Evolutionary conservation across 2,888 invertebrate genomes (phyloP), one percentile per base, ranked within the genome.

Genomic region (Azorinus chamasolen): DNA sequence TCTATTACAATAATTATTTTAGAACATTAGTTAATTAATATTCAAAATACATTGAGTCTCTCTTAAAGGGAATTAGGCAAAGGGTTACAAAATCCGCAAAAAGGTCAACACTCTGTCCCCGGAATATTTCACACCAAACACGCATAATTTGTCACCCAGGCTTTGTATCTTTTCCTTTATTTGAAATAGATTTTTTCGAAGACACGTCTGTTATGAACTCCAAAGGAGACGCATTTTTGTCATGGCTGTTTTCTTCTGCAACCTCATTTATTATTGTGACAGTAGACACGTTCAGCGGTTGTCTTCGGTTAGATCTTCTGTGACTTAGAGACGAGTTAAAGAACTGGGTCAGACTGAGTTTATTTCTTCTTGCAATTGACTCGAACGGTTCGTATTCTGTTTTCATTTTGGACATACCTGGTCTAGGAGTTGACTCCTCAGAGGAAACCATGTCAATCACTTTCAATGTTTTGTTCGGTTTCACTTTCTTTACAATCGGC

Each of bases 331-430:
- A 63, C 22, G 63, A 71, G 24, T 71, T 74, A 27, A 85, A 69
- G 53, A 81, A 83, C 18, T 71, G 70, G 8, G 72, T 72, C 25
- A 85, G 46, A 43, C 76, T 84, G 2, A 87, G 76, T 58, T 84
- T 83, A 55, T 89, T 88, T 27, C 88, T 54, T 39, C 74, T 84
- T 14, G 88, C 87, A 41, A 88, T 88, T 24, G 79, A 70, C 59
- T 89, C 88, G 41, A 88, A 85, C 0, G 86, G 83, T 75, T 89
- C 89, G 50, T 87, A 87, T 70, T 87, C 87, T 1, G 87, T 87
- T 65, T 80, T 83, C 75, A 84, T 81, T 18, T 79, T 74, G 5
- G 76, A 68, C 46, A 87, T 69, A 46, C 75, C 78, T 20, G 78
- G 82, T 70, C 75, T 59, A 12, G 71, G 62, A 14, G 78, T 68